Evolutionary conservation across 2,797 vertebrate genomes (phyloP).

Genomic region (Balearica regulorum): DNA sequence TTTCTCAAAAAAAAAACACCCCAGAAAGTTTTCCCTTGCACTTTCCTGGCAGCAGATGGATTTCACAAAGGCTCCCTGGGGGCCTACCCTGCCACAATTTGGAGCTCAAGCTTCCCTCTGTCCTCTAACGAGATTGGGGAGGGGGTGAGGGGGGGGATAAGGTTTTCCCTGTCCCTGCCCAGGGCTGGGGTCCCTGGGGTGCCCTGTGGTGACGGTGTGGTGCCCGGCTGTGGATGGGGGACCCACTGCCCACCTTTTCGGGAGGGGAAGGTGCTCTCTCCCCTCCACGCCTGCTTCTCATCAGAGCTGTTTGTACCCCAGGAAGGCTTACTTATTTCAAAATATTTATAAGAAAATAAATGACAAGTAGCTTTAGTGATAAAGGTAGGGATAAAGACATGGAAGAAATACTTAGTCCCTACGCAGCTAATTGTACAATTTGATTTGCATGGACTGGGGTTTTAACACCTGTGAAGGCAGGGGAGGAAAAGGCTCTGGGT

Average conservation of each 20-base stretch:
- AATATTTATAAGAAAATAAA: neutral
- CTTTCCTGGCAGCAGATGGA: neutral
- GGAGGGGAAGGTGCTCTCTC: neutral
- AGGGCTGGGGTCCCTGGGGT: neutral
- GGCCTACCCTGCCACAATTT: fast-evolving
- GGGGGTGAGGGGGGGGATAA: neutral
- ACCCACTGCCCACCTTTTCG: neutral
- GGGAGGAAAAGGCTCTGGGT: neutral
- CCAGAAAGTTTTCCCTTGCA: fast-evolving
- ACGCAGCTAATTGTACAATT: neutral
- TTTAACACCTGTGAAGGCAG: neutral
- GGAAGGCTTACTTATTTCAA: neutral
- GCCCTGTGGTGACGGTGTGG: neutral
- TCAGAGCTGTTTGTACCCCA: neutral
- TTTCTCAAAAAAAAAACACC: neutral
- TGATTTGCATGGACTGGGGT: neutral
- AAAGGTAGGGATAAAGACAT: neutral
- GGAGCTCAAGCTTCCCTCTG: neutral
- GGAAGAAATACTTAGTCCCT: neutral
- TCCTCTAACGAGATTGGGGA: neutral
- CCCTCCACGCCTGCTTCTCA: neutral
- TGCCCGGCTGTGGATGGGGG: neutral
- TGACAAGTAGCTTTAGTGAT: neutral
- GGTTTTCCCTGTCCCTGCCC: neutral
- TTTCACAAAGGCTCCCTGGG: neutral